Evolutionary conservation across 2,797 vertebrate genomes (phyloP), one percentile per base, ranked within the genome.

Genomic region (Esox masquinongy): DNA sequence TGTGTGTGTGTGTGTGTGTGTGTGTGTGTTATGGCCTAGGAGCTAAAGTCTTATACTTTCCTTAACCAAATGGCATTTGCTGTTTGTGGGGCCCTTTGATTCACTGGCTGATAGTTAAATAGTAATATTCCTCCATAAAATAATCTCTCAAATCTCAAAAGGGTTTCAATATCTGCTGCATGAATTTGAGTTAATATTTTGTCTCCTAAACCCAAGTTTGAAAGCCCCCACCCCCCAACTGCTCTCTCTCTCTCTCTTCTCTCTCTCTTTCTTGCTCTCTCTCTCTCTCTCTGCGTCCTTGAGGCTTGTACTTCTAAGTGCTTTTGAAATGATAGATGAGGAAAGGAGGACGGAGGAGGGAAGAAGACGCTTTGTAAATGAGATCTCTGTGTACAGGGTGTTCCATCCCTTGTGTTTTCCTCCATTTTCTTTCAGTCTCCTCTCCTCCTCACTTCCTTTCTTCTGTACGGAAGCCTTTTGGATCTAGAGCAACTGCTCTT

Each of bases 161-260:
- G 83, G 80, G 75, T 85, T 88, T 82, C 51, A 75, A 77, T 87
- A 86, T 83, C 67, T 70, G 66, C 76, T 69, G 76, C 81, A 77
- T 85, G 81, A 81, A 84, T 86, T 74, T 79, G 79, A 84, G 83
- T 84, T 88, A 91, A 88, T 88, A 88, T 90, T 90, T 90, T 83
- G 83, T 82, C 85, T 84, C 83, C 86, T 77, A 84, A 90, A 83
- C 81, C 79, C 80, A 80, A 83, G 74, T 73, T 68, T 82, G 81
- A 86, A 84, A 82, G 82, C 82, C 74, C 86, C 68, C 73, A 78
- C 79, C 83, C 76, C 80, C 12, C 43, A 47, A 47, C 43, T 14
- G 12, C 3, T 0, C 43, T 47, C 43, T 47, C 6, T 3, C 43
- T 47, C 43, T 47, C 43, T 47, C 11, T 14, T 47, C 43, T 47